Evolutionary conservation across 2,888 invertebrate genomes (phyloP).

Genomic region (Lumbricus terrestris): DNA sequence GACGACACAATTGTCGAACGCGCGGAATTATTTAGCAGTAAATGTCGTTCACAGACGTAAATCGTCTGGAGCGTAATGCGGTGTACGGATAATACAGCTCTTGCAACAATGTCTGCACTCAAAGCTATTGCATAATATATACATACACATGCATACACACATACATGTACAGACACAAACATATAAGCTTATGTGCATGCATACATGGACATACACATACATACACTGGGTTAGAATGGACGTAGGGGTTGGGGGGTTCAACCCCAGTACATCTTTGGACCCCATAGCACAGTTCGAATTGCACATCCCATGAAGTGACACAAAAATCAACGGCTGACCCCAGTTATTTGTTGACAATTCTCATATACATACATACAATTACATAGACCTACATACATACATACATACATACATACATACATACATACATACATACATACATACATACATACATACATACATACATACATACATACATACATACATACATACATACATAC

Average conservation of each 20-base stretch:
- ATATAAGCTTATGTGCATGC: background rate
- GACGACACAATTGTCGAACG: background rate
- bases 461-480: background rate
- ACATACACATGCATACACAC: background rate
- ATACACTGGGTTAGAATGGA: no score
- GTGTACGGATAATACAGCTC: background rate
- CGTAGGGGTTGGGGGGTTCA: no score
- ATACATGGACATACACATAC: background rate
- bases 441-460: background rate
- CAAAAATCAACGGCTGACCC: no score
- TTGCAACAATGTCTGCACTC: background rate
- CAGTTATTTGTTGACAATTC: no score
- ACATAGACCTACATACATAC: background rate
- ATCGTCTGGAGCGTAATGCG: background rate
- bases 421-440: constrained; percentile 11
- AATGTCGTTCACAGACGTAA: background rate
- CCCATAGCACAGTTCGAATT: no score
- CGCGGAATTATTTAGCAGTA: background rate
- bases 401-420: background rate
- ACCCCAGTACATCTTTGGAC: no score
- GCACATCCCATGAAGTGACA: no score
- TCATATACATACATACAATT: background rate
- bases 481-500: background rate
- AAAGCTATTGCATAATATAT: background rate
- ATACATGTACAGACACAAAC: background rate